Percentiles rank a stretch among this genome's conserved stretches.
phyloP scores from a whole-genome alignment of 2,113 vertebrate genomes.

The Cairina moschata region DNA sequence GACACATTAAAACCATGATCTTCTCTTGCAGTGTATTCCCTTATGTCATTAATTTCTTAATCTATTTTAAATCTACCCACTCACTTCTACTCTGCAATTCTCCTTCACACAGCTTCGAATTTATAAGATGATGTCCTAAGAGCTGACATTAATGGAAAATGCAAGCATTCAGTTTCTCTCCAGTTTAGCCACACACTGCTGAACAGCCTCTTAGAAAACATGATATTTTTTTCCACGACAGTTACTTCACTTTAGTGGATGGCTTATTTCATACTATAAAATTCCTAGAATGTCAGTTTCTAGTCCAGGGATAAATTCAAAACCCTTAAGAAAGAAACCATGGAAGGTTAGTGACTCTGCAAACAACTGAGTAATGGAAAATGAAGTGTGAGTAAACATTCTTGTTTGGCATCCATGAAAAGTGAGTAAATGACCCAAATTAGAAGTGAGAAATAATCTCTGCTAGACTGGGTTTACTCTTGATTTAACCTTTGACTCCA shows the following conservation, averaged over 20 bases:
- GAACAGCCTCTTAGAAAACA: neutral
- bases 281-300: neutral
- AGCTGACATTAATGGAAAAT: conserved; percentile 36
- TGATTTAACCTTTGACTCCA: neutral
- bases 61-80: neutral
- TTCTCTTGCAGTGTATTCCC: neutral
- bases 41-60: conserved; percentile 7
- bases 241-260: neutral
- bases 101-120: conserved; percentile 22
- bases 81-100: neutral
- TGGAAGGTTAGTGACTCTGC: neutral
- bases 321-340: neutral
- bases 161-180: neutral
- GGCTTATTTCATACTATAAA: neutral
- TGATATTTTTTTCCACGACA: neutral
- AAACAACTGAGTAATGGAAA: neutral
- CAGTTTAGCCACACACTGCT: neutral
- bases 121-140: neutral
- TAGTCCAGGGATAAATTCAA: neutral
- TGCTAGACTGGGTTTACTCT: neutral
- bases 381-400: neutral
- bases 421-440: neutral
- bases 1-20: neutral
- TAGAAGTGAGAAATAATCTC: conserved; percentile 9
- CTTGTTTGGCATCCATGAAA: neutral